A percentile compares a stretch with the other conserved stretches of the same genome.
phyloP scores from a whole-genome alignment of 2,113 vertebrate genomes.

The Carassius auratus region DNA sequence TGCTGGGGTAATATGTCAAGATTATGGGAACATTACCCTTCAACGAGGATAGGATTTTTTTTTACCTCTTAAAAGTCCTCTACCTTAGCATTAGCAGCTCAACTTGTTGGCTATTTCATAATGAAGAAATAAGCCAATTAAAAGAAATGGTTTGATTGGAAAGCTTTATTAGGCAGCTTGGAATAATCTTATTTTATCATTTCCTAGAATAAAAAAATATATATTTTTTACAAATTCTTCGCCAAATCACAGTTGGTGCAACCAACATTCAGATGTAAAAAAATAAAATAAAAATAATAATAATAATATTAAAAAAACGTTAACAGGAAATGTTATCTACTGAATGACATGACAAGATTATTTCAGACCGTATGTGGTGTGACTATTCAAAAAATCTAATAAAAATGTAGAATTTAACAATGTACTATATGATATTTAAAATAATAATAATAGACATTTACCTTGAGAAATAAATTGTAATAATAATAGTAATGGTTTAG shows the following conservation, averaged over 20 bases:
- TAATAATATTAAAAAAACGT: too few relatives aligned
- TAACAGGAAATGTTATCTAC: too few relatives aligned
- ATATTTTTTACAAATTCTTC: too few relatives aligned
- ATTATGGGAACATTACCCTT: slow-evolving; percentile 36
- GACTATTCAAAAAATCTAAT: too few relatives aligned
- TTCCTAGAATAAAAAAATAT: neutral
- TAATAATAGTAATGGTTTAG: too few relatives aligned
- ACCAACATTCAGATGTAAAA: too few relatives aligned
- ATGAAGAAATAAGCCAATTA: neutral
- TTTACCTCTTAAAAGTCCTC: neutral
- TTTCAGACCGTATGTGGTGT: too few relatives aligned
- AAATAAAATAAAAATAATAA: too few relatives aligned
- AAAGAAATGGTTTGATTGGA: neutral
- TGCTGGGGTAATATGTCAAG: slow-evolving; percentile 49
- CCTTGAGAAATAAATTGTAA: neutral
- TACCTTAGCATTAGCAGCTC: neutral
- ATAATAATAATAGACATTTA: neutral
- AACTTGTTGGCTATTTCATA: neutral
- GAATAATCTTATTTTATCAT: neutral
- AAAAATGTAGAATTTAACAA: too few relatives aligned
- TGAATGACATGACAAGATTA: too few relatives aligned
- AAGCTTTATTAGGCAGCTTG: neutral
- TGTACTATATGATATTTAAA: too few relatives aligned
- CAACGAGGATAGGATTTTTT: neutral
- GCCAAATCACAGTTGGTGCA: too few relatives aligned